These are phyloP conservation scores for Lepidotrigona ventralis DNA, from an alignment of 1,140 invertebrate species.

Conservation along the genomic window DNA sequence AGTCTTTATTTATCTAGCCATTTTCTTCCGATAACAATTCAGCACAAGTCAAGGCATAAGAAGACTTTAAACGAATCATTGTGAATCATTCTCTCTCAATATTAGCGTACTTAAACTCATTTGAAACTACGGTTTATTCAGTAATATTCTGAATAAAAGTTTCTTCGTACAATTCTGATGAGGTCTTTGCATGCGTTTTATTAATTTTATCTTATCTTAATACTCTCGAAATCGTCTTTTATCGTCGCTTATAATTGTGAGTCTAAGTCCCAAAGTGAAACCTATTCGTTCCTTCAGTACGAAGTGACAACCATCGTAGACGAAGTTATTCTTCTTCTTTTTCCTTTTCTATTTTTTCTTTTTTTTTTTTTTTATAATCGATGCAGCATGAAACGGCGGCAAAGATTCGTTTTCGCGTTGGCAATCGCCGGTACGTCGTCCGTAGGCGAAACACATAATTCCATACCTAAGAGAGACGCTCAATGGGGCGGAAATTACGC, in stretches of 20 bases:
- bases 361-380: neutral
- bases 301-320: too few relatives aligned
- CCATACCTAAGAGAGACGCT: slow-evolving; percentile 53
- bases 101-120: too few relatives aligned
- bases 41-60: too few relatives aligned
- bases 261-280: neutral
- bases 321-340: neutral
- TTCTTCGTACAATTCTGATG: neutral
- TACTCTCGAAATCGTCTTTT: neutral
- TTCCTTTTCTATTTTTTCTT: too few relatives aligned
- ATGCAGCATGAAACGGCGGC: neutral
- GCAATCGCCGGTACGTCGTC: slow-evolving; percentile 25
- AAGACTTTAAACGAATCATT: too few relatives aligned
- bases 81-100: too few relatives aligned
- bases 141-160: too few relatives aligned
- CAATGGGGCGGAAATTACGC: slow-evolving; percentile 67
- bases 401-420: slow-evolving; percentile 6
- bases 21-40: too few relatives aligned
- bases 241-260: neutral
- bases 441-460: slow-evolving; percentile 64
- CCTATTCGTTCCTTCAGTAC: neutral
- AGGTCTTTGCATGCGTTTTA: neutral
- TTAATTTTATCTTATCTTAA: neutral
- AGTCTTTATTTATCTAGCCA: too few relatives aligned
- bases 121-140: too few relatives aligned